phyloP scores from a whole-genome alignment of 2,888 invertebrate genomes.

The Drosophila trichaetosa region DNA sequence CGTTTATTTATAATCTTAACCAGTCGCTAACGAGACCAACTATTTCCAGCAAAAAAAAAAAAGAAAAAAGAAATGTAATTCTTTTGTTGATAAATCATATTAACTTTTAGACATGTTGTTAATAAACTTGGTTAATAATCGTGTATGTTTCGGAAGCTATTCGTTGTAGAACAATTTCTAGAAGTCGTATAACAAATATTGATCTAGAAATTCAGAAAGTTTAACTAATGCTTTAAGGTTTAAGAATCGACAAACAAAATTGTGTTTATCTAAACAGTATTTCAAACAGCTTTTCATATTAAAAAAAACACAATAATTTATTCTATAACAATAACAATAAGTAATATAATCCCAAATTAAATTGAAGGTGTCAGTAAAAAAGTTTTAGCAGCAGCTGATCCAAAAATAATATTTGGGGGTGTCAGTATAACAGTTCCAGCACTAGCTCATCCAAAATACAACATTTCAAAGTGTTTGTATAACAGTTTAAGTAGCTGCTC shows the following conservation, averaged over 20 bases:
- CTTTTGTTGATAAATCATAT: slow-evolving; percentile 18
- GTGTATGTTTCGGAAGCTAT: neutral
- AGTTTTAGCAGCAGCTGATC: neutral
- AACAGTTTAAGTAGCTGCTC: neutral
- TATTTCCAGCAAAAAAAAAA: slow-evolving; percentile 6
- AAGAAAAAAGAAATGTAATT: neutral
- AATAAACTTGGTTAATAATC: slow-evolving; percentile 17
- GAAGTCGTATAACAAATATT: neutral
- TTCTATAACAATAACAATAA: slow-evolving; percentile 14
- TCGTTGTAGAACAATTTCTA: neutral
- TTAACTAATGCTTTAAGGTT: neutral
- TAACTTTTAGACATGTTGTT: slow-evolving; percentile 27
- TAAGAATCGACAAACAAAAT: neutral
- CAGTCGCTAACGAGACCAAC: slow-evolving; percentile 38
- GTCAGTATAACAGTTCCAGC: neutral
- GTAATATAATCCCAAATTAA: slow-evolving; percentile 16
- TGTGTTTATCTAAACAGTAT: neutral
- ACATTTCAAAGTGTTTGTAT: neutral
- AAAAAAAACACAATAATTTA: neutral
- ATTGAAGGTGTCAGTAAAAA: slow-evolving; percentile 2
- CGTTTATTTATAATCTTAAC: slow-evolving; percentile 33
- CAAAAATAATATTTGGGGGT: neutral
- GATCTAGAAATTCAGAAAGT: neutral
- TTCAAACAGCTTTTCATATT: neutral
- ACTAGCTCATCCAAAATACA: neutral